Conservation (phyloP, 1,140 invertebrate genomes). For the Grapholita molesta region DNA sequence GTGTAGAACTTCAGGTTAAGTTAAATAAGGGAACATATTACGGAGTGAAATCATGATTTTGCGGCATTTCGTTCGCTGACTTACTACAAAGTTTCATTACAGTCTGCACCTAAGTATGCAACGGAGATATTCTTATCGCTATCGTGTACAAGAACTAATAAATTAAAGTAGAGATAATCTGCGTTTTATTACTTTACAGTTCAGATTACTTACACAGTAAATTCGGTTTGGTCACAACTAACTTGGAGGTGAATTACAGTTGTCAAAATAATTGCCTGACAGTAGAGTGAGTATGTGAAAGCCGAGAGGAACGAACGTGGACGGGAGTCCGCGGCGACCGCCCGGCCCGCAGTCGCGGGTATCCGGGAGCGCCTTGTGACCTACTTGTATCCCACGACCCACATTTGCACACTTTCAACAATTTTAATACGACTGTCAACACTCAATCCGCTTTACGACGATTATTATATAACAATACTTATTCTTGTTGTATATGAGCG, state of each 20-base stretch:
- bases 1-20: constrained; percentile 26
- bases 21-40: constrained; percentile 47
- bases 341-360: constrained; percentile 19
- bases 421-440: constrained; percentile 37
- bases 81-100: constrained; percentile 41
- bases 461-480: constrained; percentile 12
- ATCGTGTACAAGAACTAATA: neutral
- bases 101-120: constrained; percentile 32
- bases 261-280: neutral
- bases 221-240: neutral
- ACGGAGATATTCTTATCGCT: neutral
- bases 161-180: neutral
- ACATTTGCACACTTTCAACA: constrained; percentile 38
- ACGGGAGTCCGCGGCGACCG: neutral
- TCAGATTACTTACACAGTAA: neutral
- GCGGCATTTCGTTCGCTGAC: constrained; percentile 33
- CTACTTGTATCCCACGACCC: constrained; percentile 42
- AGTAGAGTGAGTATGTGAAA: neutral
- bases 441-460: constrained; percentile 4
- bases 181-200: neutral
- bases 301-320: neutral
- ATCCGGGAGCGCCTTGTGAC: constrained; percentile 27
- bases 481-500: neutral
- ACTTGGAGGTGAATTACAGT: neutral
- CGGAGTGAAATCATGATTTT: constrained; percentile 36